These are phyloP conservation scores for Kryptolebias marmoratus DNA, from an alignment of 2,113 vertebrate genomes.

Conservation along the genomic window DNA sequence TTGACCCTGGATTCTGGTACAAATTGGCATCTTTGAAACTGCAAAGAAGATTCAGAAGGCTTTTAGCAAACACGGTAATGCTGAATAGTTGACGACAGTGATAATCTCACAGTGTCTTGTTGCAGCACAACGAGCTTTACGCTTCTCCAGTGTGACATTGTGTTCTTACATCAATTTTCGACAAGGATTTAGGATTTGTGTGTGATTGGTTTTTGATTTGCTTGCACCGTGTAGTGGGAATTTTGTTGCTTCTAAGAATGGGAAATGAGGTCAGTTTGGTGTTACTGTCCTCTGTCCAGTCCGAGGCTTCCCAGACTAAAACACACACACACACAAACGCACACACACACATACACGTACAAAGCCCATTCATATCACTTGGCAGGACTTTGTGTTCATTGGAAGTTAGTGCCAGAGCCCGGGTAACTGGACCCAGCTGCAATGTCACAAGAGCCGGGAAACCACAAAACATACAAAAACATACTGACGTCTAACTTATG, in stretches of 20 bases:
- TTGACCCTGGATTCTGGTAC: conserved; percentile 85
- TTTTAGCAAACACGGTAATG: background rate
- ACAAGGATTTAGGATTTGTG: conserved; percentile 60
- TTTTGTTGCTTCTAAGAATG: conserved; percentile 58
- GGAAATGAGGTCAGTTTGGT: conserved; percentile 71
- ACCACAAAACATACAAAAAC: background rate
- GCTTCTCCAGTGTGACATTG: conserved; percentile 12
- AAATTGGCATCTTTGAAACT: conserved; percentile 90
- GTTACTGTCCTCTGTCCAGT: conserved; percentile 62
- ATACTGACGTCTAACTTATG: too few species aligned
- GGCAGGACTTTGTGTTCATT: conserved; percentile 68
- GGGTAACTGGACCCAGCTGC: conserved; percentile 71
- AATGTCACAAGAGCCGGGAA: conserved; percentile 53
- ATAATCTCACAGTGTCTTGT: background rate
- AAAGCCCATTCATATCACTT: conserved; percentile 73
- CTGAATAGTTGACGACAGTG: background rate
- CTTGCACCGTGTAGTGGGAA: conserved; percentile 36
- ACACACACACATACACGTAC: conserved; percentile 34
- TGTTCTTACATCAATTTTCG: conserved; percentile 33
- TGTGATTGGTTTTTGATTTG: conserved; percentile 55
- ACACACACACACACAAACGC: conserved; percentile 42
- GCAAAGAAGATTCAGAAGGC: conserved; percentile 5
- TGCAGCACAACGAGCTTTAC: background rate
- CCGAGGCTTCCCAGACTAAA: conserved; percentile 58
- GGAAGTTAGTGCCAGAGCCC: conserved; percentile 50